These are phyloP conservation scores for Eubucco bourcierii DNA, from an alignment of 2,113 vertebrate genomes.

Conservation along the genomic window DNA sequence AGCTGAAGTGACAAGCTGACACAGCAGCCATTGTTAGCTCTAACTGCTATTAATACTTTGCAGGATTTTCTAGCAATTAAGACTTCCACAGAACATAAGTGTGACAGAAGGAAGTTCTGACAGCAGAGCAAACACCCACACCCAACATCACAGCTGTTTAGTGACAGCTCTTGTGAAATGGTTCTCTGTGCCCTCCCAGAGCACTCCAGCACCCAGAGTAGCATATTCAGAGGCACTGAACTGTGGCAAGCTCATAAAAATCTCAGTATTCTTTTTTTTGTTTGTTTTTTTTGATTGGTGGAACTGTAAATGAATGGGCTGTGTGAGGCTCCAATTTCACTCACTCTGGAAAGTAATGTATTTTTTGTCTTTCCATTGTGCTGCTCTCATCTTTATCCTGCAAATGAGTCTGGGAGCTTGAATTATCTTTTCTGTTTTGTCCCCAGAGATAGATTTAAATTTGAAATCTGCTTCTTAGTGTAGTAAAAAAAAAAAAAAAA, in stretches of 20 bases:
- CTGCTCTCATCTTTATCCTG: background rate
- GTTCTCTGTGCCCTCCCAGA: background rate
- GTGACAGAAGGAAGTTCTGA: background rate
- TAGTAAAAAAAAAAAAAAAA: background rate
- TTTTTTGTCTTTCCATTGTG: background rate
- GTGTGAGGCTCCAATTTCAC: background rate
- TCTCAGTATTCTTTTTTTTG: background rate
- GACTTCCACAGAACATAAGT: background rate
- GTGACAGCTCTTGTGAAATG: background rate
- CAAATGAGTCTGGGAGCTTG: background rate
- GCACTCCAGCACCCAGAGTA: background rate
- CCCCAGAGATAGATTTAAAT: background rate
- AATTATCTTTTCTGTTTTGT: background rate
- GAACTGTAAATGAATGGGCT: background rate
- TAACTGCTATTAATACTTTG: background rate
- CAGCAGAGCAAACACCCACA: background rate
- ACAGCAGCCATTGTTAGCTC: background rate
- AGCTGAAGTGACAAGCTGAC: background rate
- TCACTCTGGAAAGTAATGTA: background rate
- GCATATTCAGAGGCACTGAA: background rate
- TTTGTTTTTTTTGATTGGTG: background rate
- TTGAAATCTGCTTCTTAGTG: background rate
- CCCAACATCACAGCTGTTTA: background rate
- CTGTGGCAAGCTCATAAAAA: background rate
- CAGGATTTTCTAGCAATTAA: background rate